phyloP scores from a whole-genome alignment of 2,113 vertebrate species.

The Ctenodactylus gundi region DNA sequence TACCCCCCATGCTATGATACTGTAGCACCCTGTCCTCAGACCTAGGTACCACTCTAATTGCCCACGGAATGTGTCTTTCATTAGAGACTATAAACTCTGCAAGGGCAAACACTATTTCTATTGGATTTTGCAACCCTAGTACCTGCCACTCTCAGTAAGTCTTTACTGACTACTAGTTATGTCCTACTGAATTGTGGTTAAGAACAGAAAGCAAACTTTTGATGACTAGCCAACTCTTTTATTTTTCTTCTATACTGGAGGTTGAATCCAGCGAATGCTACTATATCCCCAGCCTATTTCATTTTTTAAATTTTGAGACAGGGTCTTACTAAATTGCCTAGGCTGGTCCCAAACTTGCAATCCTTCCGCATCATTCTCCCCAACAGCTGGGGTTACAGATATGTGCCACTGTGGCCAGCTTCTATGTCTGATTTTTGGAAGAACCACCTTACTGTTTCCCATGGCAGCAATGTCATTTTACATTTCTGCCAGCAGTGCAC shows the following conservation, averaged over 20 bases:
- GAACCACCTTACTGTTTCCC: neutral
- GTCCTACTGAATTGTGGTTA: neutral
- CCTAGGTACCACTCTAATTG: neutral
- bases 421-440: neutral
- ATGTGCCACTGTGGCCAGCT: neutral
- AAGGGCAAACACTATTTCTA: neutral
- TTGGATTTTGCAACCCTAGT: neutral
- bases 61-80: neutral
- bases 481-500: neutral
- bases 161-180: neutral
- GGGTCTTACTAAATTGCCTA: neutral
- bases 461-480: neutral
- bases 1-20: neutral
- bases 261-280: neutral
- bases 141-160: neutral
- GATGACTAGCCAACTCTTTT: neutral
- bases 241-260: neutral
- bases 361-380: neutral
- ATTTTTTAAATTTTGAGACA: neutral
- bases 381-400: neutral
- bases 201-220: neutral
- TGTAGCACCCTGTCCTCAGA: neutral
- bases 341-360: neutral
- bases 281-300: neutral
- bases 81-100: neutral